phyloP scores from a whole-genome alignment of 1,140 invertebrate genomes.

The Pseudomyrmex cubaensis region DNA sequence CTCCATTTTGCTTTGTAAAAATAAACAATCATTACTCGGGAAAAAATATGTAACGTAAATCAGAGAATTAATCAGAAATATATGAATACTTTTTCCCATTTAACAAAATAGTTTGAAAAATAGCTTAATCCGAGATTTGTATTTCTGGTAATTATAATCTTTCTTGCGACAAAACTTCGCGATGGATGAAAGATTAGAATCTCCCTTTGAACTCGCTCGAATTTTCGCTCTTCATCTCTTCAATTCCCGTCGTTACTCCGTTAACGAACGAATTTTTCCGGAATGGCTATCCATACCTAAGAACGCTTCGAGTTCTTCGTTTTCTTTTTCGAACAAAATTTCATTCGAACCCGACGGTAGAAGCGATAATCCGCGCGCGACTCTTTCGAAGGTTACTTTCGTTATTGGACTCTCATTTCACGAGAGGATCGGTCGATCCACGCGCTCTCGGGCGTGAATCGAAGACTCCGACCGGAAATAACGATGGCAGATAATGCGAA shows the following conservation, averaged over 20 bases:
- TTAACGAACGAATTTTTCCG: slow-evolving; percentile 54
- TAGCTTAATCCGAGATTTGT: background rate
- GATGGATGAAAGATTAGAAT: slow-evolving; percentile 41
- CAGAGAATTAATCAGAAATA: background rate
- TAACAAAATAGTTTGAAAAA: background rate
- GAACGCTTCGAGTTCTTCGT: slow-evolving; percentile 2
- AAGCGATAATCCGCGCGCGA: slow-evolving; percentile 68
- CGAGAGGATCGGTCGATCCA: slow-evolving; percentile 61
- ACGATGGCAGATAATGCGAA: slow-evolving; percentile 77
- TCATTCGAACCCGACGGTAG: slow-evolving; percentile 45
- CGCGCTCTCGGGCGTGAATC: slow-evolving; percentile 62
- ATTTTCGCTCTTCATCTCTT: slow-evolving; percentile 36
- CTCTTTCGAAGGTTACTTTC: slow-evolving; percentile 71
- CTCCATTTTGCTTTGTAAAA: background rate
- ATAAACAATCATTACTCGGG: background rate
- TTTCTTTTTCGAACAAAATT: slow-evolving; percentile 56
- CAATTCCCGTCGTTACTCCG: slow-evolving; percentile 39
- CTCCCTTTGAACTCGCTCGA: slow-evolving; percentile 8
- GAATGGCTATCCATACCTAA: slow-evolving; percentile 46
- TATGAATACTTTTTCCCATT: background rate
- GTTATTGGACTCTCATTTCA: slow-evolving; percentile 71
- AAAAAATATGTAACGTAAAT: too few relatives aligned
- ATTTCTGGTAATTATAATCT: slow-evolving; percentile 1
- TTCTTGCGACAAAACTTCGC: slow-evolving; percentile 8
- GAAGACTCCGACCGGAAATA: slow-evolving; percentile 79